These are phyloP conservation scores for Adela reaumurella DNA, from an alignment of 2,888 invertebrate species.

Conservation along the genomic window DNA sequence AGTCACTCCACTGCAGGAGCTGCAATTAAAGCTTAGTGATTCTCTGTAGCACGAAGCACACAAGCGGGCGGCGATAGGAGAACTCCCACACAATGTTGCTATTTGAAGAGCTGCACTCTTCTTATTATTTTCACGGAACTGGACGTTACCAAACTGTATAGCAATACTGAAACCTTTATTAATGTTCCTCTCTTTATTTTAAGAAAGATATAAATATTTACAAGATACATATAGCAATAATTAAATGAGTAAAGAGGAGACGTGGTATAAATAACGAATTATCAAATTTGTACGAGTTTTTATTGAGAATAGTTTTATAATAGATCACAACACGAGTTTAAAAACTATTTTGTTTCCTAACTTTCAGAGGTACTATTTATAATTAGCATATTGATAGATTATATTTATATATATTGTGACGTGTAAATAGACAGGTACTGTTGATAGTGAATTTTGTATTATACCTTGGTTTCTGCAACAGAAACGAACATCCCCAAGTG, in stretches of 20 bases:
- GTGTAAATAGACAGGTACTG: constrained; percentile 43
- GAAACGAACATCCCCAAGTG: constrained; percentile 40
- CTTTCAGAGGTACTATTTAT: constrained; percentile 61
- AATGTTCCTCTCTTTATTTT: constrained; percentile 58
- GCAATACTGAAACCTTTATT: constrained; percentile 51
- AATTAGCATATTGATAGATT: constrained; percentile 59
- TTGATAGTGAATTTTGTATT: constrained; percentile 32
- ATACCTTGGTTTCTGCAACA: constrained; percentile 25
- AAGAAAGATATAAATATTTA: constrained; percentile 56
- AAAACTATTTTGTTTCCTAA: constrained; percentile 56
- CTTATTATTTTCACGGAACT: constrained; percentile 34
- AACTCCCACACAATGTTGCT: constrained; percentile 30
- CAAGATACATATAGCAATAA: constrained; percentile 54
- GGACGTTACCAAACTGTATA: constrained; percentile 49
- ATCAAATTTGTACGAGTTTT: constrained; percentile 53
- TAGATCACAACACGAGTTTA: constrained; percentile 41
- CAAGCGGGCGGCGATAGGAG: not conserved
- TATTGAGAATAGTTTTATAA: constrained; percentile 55
- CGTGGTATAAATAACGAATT: constrained; percentile 28
- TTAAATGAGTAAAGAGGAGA: constrained; percentile 36
- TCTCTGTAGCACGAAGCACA: too few relatives aligned
- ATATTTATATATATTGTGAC: constrained; percentile 59
- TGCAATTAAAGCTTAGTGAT: too few relatives aligned
- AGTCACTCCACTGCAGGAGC: too few relatives aligned
- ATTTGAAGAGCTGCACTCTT: constrained; percentile 57